Evolutionary conservation across 1,140 invertebrate genomes (phyloP), one percentile per base, ranked within the genome.

Genomic region (Chelonus insularis): DNA sequence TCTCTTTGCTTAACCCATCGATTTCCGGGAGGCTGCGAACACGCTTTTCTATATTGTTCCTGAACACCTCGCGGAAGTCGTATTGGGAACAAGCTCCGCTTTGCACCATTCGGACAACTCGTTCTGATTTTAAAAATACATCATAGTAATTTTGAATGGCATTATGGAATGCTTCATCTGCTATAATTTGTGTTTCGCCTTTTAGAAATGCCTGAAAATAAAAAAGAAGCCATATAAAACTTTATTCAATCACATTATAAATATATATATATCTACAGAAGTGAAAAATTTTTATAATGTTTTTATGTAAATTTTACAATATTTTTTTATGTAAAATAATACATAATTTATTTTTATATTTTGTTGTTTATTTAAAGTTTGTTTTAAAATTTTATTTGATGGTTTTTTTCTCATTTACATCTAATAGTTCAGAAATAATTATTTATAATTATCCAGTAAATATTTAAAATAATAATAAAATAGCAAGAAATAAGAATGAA

Each of bases 91-190:
- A 99, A 64, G 95, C 97, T 48, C 97, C 97, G 61, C 95, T 94
- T 69, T 92, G 89, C 16, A 99, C 97, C 91, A 99, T 97, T 81
- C 93, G 92, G 25, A 91, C 84, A 32, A 99, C 92, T 65, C 97
- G 84, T 72, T 99, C 97, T 45, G 95, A 98, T 79, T 95, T 96
- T 2, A 99, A 84, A 84, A 99, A 99, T 37, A 98, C 94, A 77
- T 99, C 97, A 77, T 89, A 91, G 83, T 99, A 99, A 72, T 91
- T 96, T 78, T 98, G 95, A 34, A 99, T 94, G 16, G 97, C 96
- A 82, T 99, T 99, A 78, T 95, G 96, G 77, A 99, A 99, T 56
- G 97, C 97, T 82, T 99, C 97, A 80, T 99, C 97, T 9, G 96
- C 96, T 81, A 97, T 91, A 75, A 99, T 99, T 79, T 95, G 93